Percentiles rank a stretch among this genome's conserved stretches.
phyloP scores from a whole-genome alignment of 2,797 vertebrate species.

The Tachyglossus aculeatus region DNA sequence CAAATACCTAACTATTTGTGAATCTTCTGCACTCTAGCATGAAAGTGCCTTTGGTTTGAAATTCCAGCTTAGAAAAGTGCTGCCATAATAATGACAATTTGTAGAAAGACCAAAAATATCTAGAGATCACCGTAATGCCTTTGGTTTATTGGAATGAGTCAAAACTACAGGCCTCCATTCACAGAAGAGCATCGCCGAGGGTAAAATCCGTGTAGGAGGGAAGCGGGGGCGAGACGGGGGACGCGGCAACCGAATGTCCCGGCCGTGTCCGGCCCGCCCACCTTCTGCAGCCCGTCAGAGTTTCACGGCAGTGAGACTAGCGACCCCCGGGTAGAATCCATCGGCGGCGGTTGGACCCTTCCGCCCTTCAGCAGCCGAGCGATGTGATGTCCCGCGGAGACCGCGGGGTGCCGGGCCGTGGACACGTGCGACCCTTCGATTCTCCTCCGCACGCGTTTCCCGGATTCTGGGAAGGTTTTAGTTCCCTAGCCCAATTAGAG shows the following conservation, averaged over 20 bases:
- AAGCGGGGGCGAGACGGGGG: too few species aligned
- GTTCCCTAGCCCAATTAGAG: conserved; percentile 37
- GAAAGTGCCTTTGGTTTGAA: conserved; percentile 98
- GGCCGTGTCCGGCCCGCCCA: too few species aligned
- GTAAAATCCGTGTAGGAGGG: too few species aligned
- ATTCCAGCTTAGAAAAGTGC: conserved; percentile 93
- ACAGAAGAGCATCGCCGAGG: conserved; percentile 57
- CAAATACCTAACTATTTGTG: conserved; percentile 83
- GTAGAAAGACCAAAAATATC: conserved; percentile 94
- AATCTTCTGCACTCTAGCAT: conserved; percentile 91
- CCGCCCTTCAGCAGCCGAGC: conserved; percentile 38
- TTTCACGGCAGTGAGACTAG: conserved; percentile 58
- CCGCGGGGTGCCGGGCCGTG: conserved; percentile 45
- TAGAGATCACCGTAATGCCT: conserved; percentile 98
- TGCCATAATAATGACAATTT: conserved; percentile 82
- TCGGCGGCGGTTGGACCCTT: conserved; percentile 24
- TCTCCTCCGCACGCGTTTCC: conserved; percentile 30
- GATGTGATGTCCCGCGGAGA: not conserved
- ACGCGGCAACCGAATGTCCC: too few species aligned
- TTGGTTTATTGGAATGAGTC: conserved; percentile 84
- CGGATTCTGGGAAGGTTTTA: conserved; percentile 56
- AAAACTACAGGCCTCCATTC: conserved; percentile 76
- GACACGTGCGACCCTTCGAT: conserved; percentile 45
- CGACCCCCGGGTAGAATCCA: conserved; percentile 40
- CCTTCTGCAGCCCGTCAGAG: conserved; percentile 53